Percentiles rank a stretch among this genome's conserved stretches.
These are phyloP conservation scores for Phrynocephalus guinanensis DNA, from an alignment of 2,797 vertebrate genomes.

Conservation along the genomic window DNA sequence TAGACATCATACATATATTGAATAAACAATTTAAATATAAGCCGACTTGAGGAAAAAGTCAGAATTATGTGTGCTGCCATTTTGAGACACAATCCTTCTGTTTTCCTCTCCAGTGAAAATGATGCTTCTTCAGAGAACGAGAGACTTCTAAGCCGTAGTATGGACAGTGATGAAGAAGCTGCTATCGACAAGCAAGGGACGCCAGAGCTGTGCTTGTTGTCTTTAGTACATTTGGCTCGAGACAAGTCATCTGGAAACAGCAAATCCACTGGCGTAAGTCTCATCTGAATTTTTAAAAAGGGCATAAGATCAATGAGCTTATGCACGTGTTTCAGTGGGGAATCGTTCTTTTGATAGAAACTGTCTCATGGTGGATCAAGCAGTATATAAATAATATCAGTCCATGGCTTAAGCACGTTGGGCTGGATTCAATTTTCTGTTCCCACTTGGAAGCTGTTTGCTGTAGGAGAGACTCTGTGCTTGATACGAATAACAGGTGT, in stretches of 20 bases:
- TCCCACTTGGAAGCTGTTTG: no score
- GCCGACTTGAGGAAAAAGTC: neutral
- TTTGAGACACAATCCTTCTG: conserved; percentile 34
- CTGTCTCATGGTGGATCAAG: neutral
- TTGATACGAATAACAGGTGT: neutral
- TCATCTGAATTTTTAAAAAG: neutral
- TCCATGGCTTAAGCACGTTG: neutral
- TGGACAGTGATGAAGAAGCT: conserved; percentile 96
- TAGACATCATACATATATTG: neutral
- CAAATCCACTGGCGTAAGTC: conserved; percentile 90
- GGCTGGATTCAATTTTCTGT: neutral
- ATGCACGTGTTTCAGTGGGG: conserved; percentile 1
- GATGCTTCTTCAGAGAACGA: conserved; percentile 98
- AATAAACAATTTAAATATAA: conserved; percentile 14
- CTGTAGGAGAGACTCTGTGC: neutral
- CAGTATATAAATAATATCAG: neutral
- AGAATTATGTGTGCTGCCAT: neutral
- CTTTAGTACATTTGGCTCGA: conserved; percentile 89
- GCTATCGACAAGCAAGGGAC: conserved; percentile 90
- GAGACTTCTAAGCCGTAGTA: conserved; percentile 93
- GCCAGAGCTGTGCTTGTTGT: conserved; percentile 91
- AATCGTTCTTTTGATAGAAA: conserved; percentile 29
- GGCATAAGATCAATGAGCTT: conserved; percentile 14
- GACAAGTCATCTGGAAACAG: conserved; percentile 83
- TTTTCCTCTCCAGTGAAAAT: conserved; percentile 86